Conservation (phyloP, 2,113 vertebrate genomes). For the Pycnonotus jocosus region DNA sequence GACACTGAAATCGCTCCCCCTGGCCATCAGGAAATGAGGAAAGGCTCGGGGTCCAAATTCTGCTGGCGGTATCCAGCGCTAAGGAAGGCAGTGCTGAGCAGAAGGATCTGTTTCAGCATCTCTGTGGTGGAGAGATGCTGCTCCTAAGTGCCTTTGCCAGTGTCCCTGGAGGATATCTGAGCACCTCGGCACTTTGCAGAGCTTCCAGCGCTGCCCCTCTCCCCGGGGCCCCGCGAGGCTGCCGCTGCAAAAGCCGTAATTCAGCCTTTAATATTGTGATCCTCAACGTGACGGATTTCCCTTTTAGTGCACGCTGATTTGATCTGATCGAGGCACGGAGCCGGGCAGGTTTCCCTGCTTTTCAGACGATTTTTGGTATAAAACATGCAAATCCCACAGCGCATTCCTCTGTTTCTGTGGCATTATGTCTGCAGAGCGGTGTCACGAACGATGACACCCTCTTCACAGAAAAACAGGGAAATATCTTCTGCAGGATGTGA, state of each 20-base stretch:
- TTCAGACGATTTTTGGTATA: not conserved
- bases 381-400: constrained; percentile 33
- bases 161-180: not conserved
- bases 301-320: not conserved
- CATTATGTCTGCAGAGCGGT: not conserved
- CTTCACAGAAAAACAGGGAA: not conserved
- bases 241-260: not conserved
- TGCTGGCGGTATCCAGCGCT: not conserved
- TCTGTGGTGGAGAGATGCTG: not conserved
- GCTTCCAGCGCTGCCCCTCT: not conserved
- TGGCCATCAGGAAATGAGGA: accelerated
- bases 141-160: not conserved
- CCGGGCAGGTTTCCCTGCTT: not conserved
- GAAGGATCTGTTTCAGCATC: not conserved
- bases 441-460: not conserved
- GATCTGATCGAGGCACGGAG: not conserved
- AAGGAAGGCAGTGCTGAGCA: not conserved
- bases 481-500: not conserved
- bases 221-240: not conserved
- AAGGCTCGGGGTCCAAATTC: not conserved
- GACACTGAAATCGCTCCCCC: not conserved
- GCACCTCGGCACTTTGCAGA: not conserved
- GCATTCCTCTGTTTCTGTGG: not conserved
- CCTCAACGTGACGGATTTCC: not conserved
- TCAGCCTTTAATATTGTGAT: constrained; percentile 22